A percentile compares a stretch with the other conserved stretches of the same genome.
Conservation (phyloP, 1,140 invertebrate species). For the Drosophila funebris region DNA sequence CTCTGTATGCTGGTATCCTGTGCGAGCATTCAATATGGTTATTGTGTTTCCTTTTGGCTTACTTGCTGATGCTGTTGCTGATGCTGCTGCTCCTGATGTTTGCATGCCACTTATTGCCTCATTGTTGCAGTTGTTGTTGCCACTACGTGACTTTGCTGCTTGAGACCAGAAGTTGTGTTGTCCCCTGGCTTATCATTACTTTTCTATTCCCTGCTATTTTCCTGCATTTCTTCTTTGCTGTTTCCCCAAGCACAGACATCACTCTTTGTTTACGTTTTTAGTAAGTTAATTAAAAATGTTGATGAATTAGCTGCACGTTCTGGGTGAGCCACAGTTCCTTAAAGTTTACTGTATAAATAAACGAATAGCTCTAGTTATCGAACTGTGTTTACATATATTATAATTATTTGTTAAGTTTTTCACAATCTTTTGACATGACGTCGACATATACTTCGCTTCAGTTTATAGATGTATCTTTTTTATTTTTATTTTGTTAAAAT, state of each 20-base stretch:
- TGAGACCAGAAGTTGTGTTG: constrained; percentile 10
- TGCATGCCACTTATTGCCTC: constrained; percentile 72
- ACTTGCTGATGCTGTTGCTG: constrained; percentile 21
- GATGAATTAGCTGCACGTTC: constrained; percentile 28
- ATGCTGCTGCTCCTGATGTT: constrained; percentile 45
- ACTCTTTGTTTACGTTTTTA: constrained; percentile 28
- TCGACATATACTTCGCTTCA: not conserved
- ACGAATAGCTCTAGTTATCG: not conserved
- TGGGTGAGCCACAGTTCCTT: not conserved
- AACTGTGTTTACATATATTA: not conserved
- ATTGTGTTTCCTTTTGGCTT: constrained; percentile 61
- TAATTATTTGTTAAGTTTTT: not conserved
- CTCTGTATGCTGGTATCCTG: constrained; percentile 14
- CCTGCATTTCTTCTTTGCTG: constrained; percentile 19
- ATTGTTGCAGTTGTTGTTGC: constrained; percentile 51
- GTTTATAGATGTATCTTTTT: constrained; percentile 10
- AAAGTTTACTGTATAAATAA: not conserved
- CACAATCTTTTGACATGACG: constrained; percentile 1
- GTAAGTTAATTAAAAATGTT: constrained; percentile 41
- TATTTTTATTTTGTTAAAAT: constrained; percentile 27
- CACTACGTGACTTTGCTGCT: constrained; percentile 61
- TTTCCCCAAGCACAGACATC: constrained; percentile 1
- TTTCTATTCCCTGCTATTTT: constrained; percentile 13
- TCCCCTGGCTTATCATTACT: constrained; percentile 23
- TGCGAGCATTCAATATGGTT: constrained; percentile 60